Conservation (phyloP, 2,113 vertebrate species). For the Ptilorrhoa leucosticta region DNA sequence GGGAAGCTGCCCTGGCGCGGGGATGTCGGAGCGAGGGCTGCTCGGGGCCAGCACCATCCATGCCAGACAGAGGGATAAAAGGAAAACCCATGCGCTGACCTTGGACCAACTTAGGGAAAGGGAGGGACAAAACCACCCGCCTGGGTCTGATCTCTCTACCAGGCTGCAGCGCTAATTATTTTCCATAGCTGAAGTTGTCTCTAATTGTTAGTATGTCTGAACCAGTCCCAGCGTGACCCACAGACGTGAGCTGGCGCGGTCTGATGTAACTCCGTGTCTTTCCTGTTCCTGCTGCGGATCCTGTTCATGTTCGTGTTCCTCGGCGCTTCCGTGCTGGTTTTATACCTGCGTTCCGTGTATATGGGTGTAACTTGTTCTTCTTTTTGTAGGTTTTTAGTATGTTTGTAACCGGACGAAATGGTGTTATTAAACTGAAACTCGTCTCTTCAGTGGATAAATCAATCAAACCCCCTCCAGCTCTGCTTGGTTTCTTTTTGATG, state of each 20-base stretch:
- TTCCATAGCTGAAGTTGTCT: constrained; percentile 44
- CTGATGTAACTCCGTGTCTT: constrained; percentile 21
- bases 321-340: constrained; percentile 52
- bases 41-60: background rate
- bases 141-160: background rate
- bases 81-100: background rate
- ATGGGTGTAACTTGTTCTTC: constrained; percentile 41
- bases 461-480: background rate
- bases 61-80: background rate
- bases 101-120: background rate
- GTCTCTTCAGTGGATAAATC: constrained; percentile 64
- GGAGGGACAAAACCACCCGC: background rate
- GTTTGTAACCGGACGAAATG: constrained; percentile 52
- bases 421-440: constrained; percentile 58
- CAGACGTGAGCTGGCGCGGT: background rate
- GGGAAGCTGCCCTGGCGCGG: background rate
- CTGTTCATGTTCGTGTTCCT: constrained; percentile 40
- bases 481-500: background rate
- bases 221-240: background rate
- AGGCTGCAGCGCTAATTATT: background rate
- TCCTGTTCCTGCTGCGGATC: constrained; percentile 15
- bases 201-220: constrained; percentile 35
- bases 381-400: constrained; percentile 68
- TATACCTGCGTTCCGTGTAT: constrained; percentile 17
- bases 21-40: accelerated